Base-by-base conservation (phyloP, 2,797 vertebrate genomes). In the Lithobates sylvaticus region DNA sequence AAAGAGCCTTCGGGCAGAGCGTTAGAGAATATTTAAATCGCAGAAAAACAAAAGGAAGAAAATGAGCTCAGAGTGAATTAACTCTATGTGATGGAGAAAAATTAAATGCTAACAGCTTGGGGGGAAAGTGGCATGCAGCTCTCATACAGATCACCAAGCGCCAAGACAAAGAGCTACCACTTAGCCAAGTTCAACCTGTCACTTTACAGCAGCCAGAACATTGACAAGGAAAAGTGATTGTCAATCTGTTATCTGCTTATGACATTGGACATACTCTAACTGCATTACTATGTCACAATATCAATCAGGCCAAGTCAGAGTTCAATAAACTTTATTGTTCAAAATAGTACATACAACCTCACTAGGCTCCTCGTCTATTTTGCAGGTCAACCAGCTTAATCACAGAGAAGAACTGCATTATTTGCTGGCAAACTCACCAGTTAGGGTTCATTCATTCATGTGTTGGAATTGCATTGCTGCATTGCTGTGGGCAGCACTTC, bases 11-110 rank as follows among this genome's bases (percentile, higher is more conserved):
- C 15, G 27, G 69, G 79, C 69, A 61, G 13, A 15, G 1, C 58
- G 32, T 10, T 27, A 72, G 15, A 81, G 50, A 26, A 61, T 81
- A 73, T 61, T 61, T 61, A 73, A 81, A 81, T 16, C 64, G 69
- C 34, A 61, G 39, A 39, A 81, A 81, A 81, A 81, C 77, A 79
- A 79, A 70, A 54, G 47, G 42, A 64, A 74, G 70, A 64, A 83
- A 75, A 83, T 83, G 42, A 83, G 34, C 39, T 32, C 44, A 29
- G 42, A 39, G 39, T 74, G 54, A 82, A 82, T 82, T 82, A 72
- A 81, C 50, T 26, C 32, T 39, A 18, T 34, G 69, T 16, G 79
- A 21, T 27, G 32, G 34, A 73, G 47, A 12, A 61, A 81, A 81
- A 61, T 81, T 34, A 83, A 83, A 75, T 64, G 58, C 26, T 26